These are phyloP conservation scores for Lepetodrilus schrolli DNA, from an alignment of 2,888 invertebrate species.

Conservation along the genomic window DNA sequence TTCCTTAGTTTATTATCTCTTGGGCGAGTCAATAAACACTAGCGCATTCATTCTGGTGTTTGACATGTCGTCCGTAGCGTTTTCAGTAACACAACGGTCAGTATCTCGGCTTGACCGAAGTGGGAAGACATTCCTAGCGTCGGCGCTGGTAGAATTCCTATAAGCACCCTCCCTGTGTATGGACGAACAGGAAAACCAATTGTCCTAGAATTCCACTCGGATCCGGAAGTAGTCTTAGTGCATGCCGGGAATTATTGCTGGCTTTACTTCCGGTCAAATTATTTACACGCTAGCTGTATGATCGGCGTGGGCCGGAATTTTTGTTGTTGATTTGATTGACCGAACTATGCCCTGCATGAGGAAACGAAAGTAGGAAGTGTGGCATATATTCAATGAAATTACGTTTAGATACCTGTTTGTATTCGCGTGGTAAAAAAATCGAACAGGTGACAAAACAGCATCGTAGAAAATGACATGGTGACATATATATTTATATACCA, in stretches of 20 bases:
- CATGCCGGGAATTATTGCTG: conserved; percentile 8
- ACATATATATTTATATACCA: too few species aligned
- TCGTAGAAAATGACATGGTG: too few species aligned
- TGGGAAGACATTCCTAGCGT: neutral
- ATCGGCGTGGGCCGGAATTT: neutral
- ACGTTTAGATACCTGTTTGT: neutral
- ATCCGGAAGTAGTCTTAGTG: neutral
- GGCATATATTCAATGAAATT: neutral
- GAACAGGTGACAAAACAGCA: neutral
- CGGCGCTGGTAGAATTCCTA: neutral
- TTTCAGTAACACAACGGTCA: too few species aligned
- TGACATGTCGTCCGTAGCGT: too few species aligned
- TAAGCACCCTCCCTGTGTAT: neutral
- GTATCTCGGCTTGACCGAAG: too few species aligned
- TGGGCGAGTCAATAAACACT: too few species aligned
- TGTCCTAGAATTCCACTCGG: neutral
- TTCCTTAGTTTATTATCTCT: too few species aligned
- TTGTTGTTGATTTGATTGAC: conserved; percentile 7
- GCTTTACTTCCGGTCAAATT: conserved; percentile 10
- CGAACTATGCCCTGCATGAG: neutral
- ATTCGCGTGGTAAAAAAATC: neutral
- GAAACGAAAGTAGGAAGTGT: neutral
- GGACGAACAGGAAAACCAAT: conserved; percentile 2
- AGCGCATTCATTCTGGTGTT: too few species aligned
- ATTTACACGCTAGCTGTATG: neutral